Percentiles rank a stretch among this genome's conserved stretches.
These are phyloP conservation scores for Mythimna loreyi DNA, from an alignment of 2,888 invertebrate species.

Conservation along the genomic window DNA sequence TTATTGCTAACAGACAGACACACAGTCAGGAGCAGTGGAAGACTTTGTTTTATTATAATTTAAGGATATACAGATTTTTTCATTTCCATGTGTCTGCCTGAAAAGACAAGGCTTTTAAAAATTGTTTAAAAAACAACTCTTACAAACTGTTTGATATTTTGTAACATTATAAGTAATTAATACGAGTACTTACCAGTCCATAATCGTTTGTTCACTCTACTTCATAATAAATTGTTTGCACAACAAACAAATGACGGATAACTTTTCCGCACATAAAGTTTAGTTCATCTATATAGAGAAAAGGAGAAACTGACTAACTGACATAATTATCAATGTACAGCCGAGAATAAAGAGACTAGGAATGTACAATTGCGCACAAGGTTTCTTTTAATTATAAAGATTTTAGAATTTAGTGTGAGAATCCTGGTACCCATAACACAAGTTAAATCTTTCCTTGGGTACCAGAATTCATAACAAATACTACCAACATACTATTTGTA, in stretches of 20 bases:
- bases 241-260: constrained; percentile 47
- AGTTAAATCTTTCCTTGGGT: too few species aligned
- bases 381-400: too few species aligned
- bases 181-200: constrained; percentile 8
- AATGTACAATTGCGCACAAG: too few species aligned
- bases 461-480: too few species aligned
- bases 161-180: constrained; percentile 46
- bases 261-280: constrained; percentile 50
- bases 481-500: too few species aligned
- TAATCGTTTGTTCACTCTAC: constrained; percentile 41
- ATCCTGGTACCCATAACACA: too few species aligned
- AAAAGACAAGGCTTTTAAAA: constrained; percentile 14
- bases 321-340: too few species aligned
- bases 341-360: too few species aligned
- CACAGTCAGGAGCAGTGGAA: too few species aligned
- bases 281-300: constrained; percentile 15
- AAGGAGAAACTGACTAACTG: too few species aligned
- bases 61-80: neutral
- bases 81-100: neutral
- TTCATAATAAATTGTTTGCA: constrained; percentile 53
- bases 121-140: constrained; percentile 19
- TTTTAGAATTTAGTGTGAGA: too few species aligned
- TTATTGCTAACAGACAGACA: too few species aligned
- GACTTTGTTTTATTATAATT: neutral
- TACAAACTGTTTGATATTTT: neutral